Percentiles rank a stretch among this genome's conserved stretches.
These are phyloP conservation scores for Menidia beryllina DNA, from an alignment of 2,113 vertebrate genomes.

Conservation along the genomic window DNA sequence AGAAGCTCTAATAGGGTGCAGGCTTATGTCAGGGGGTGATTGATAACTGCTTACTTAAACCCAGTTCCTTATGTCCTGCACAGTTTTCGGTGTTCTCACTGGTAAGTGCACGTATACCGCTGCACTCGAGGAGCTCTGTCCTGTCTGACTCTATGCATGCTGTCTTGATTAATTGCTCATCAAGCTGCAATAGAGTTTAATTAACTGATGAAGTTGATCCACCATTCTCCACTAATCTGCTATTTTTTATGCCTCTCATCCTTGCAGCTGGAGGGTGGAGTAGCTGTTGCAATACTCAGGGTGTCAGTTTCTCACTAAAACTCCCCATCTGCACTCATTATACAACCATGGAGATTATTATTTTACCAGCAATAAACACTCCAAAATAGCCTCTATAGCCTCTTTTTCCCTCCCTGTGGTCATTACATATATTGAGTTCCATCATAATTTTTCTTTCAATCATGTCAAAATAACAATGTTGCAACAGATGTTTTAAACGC, in stretches of 20 bases:
- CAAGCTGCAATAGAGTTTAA: constrained; percentile 83
- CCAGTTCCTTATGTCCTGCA: constrained; percentile 58
- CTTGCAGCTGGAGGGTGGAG: constrained; percentile 72
- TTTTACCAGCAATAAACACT: constrained; percentile 50
- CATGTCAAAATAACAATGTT: constrained; percentile 30
- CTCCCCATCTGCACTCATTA: constrained; percentile 68
- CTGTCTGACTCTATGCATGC: constrained; percentile 69
- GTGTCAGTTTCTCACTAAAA: constrained; percentile 66
- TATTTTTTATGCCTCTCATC: constrained; percentile 65
- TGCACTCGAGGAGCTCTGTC: constrained; percentile 68
- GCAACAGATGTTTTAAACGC: constrained; percentile 28
- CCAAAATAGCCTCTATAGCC: constrained; percentile 49
- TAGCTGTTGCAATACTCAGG: constrained; percentile 54
- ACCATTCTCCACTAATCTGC: constrained; percentile 73
- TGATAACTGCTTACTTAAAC: constrained; percentile 76
- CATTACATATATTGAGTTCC: constrained; percentile 12
- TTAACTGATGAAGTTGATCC: constrained; percentile 82
- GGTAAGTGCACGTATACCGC: constrained; percentile 51
- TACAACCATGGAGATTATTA: constrained; percentile 44
- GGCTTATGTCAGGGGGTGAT: constrained; percentile 74
- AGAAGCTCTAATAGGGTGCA: constrained; percentile 59
- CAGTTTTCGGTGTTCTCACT: constrained; percentile 61
- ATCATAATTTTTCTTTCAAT: constrained; percentile 12
- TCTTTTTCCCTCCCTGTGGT: constrained; percentile 27
- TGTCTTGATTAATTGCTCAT: constrained; percentile 86